Evolutionary conservation across 2,113 vertebrate genomes (phyloP), one percentile per base, ranked within the genome.

Genomic region (Laterallus jamaicensis): DNA sequence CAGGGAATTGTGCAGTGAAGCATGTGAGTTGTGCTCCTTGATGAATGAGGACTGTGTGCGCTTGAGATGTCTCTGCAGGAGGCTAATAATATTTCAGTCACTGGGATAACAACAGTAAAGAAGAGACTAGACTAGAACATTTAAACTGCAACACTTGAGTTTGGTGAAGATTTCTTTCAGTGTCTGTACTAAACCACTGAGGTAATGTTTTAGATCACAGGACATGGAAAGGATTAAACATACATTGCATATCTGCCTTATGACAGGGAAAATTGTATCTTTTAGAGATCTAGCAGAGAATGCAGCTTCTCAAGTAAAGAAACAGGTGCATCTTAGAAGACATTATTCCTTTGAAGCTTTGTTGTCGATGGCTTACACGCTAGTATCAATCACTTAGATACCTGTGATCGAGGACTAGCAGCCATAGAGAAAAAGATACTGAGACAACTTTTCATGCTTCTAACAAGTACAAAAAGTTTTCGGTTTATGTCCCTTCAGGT

Each of bases 31-130:
- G 39, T 32, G 25, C 56, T 94, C 56, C 64, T 88, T 96, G 87
- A 96, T 94, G 81, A 95, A 97, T 75, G 62, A 85, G 40, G 47
- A 78, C 69, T 75, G 6, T 83, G 37, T 83, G n/a, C 71, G 92
- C 55, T 90, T 95, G 63, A 93, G 60, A 87, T 70, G 70, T 76
- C 78, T 97, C 94, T 96, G 47, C 40, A 90, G 84, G 87, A 91
- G 25, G 29, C 40, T 94, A 90, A 82, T 95, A 92, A 94, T 90
- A 67, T 96, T 96, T 96, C 84, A 93, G 50, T 93, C 86, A 79
- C 40, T 90, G 92, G 29, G 24, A 67, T 93, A 93, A 92, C 52
- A 92, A 37, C 42, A 69, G 54, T 56, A 78, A 96, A 86, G 56
- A 58, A 4, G n/a, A 89, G 12, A 25, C 26, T 63, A 93, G 17